These are phyloP conservation scores for Drosophila siamana DNA, from an alignment of 2,888 invertebrate species.

Conservation along the genomic window DNA sequence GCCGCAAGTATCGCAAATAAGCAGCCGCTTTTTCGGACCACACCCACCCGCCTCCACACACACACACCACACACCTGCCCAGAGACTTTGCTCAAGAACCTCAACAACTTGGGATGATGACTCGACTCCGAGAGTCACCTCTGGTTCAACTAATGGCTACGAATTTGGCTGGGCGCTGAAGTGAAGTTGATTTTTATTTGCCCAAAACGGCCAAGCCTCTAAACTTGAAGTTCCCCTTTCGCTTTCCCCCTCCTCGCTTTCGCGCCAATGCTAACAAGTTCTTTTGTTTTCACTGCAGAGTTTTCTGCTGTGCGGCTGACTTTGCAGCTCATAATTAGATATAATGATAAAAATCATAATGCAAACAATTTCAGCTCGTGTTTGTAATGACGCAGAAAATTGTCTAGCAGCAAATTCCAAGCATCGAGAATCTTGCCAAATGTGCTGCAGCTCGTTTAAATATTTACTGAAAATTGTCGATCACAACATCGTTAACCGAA, in stretches of 20 bases:
- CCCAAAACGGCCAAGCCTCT: constrained; percentile 67
- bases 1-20: constrained; percentile 68
- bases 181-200: constrained; percentile 50
- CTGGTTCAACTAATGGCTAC: constrained; percentile 39
- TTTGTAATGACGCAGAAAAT: constrained; percentile 67
- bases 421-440: constrained; percentile 3
- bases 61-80: constrained; percentile 53
- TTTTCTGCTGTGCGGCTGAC: background rate
- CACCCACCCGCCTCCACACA: constrained; percentile 58
- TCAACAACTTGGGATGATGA: constrained; percentile 42
- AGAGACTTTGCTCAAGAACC: constrained; percentile 25
- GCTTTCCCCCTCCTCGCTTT: background rate
- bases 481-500: constrained; percentile 25
- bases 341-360: constrained; percentile 76
- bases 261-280: constrained; percentile 30
- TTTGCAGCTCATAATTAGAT: constrained; percentile 71
- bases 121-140: constrained; percentile 2
- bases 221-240: constrained; percentile 22
- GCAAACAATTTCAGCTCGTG: constrained; percentile 64
- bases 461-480: constrained; percentile 32
- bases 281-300: constrained; percentile 37
- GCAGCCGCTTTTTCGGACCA: constrained; percentile 56
- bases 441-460: constrained; percentile 51
- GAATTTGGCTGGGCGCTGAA: constrained; percentile 42
- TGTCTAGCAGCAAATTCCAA: constrained; percentile 54